Evolutionary conservation across 1,140 invertebrate genomes (phyloP), one percentile per base, ranked within the genome.

Genomic region (Heliconius himera): DNA sequence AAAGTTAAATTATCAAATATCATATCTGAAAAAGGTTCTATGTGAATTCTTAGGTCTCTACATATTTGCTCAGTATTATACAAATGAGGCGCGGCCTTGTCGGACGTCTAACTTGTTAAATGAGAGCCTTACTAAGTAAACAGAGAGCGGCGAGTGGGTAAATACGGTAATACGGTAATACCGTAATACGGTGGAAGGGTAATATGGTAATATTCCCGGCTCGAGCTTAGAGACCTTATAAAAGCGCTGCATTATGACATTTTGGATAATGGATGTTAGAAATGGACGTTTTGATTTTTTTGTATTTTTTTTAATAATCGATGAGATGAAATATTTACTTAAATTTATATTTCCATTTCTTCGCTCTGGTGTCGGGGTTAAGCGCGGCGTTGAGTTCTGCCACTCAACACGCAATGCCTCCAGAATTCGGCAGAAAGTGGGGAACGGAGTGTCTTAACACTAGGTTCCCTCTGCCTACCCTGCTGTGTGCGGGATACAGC

Each of bases 11-110:
- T 73, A 29, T 73, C 60, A 66, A 66, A 60, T 60, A 73, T 78
- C 36, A 29, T 29, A 66, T 66, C 13, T 20, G 49, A 26, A 26
- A 60, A 66, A 26, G 60, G 60, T 26, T 66, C 60, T 26, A 66
- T 16, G 26, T 66, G 60, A 66, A 66, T 66, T 66, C 60, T 66
- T 66, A 66, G 60, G 13, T 26, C 3, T 18, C 60, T 26, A 66
- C 60, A 81, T 93, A 87, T 93, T 91, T 93, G 84, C 86, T 74
- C 81, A 90, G 83, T 83, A 90, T 93, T 91, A 93, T 87, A 84
- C 90, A 91, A 91, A 92, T 91, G 88, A 90, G 89, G 77, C 83
- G 82, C 77, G 84, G 87, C 86, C 87, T 87, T 84, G 84, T 81
- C 83, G 87, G 85, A 89, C 84, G 82, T 89, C 86, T 88, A 90